Evolutionary conservation across 2,888 invertebrate species (phyloP), one percentile per base, ranked within the genome.

Genomic region (Drosophila trichaetosa): DNA sequence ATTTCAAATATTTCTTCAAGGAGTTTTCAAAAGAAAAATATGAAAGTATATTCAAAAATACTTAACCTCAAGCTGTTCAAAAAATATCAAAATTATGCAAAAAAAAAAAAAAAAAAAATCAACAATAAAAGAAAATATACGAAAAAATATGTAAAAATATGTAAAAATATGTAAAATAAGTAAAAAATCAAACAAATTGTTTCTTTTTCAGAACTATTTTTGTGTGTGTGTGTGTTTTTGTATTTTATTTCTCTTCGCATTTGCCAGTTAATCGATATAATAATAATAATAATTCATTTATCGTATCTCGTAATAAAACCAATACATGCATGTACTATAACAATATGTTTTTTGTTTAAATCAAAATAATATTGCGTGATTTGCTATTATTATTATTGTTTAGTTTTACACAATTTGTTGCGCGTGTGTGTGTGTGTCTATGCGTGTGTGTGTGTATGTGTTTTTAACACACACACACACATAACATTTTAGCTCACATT

Each of bases 251-350:
- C 57, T 67, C 59, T 68, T 73, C 72, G 73, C 76, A 79, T 73
- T 67, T 76, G 69, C 74, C 68, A 77, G 69, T 74, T 76, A 67
- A 80, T 87, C 72, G 56, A 73, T 79, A 81, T 89, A 82, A 77
- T 90, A 81, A 78, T 90, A 81, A 78, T 90, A 82, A 79, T 90
- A 82, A 79, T 90, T 33, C 62, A 74, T 61, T 92, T 93, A 93
- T 91, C 73, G 74, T 85, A 84, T 76, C 73, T 65, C 70, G 48
- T 72, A 57, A 89, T 83, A 76, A 74, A 82, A 89, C 36, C 77
- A 93, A 92, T 93, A 94, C 74, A 78, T 56, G 65, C 60, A 65
- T 66, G 40, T 31, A 56, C 54, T 79, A 73, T 78, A 75, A 81
- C 77, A 80, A 83, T 77, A 75, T 68, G 75, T 77, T 24, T 77